Base-by-base conservation (phyloP, 2,797 vertebrate genomes). In the Capromys pilorides region DNA sequence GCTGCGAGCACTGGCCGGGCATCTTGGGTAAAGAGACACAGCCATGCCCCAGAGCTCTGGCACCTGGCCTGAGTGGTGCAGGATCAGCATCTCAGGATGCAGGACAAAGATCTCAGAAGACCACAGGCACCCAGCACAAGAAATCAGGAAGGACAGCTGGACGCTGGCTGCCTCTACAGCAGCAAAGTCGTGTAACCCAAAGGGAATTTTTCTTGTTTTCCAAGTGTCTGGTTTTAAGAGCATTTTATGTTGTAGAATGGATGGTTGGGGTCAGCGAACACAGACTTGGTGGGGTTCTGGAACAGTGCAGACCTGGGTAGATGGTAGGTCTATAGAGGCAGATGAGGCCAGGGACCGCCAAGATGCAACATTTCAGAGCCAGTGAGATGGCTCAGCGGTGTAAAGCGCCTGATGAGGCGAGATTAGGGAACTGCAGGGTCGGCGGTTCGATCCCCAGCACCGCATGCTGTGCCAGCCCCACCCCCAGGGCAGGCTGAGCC, bases 61-160 rank as follows among this genome's bases (percentile, higher is more conserved):
- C 6, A 28, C 6, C 22, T 12, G 0, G 6, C 8, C 5, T 24
- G 0, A 1, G 10, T 41, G 9, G 0, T 3, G 2, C 1, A 39
- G 28, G 22, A 18, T 19, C 28, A 3, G 2, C 6, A 49, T 8
- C n/a, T 0, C 0, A 1, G 28, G 9, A 26, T 26, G 6, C 28
- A 12, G 14, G 26, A n/a, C 22, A 66, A 62, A 28, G 11, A 2
- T 0, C 0, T 24, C 2, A 12, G 11, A 59, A 85, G 57, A 73
- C 22, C 12, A 3, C 0, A 0, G 0, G 4, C 0, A 0, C 16
- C 21, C 4, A 0, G 2, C 2, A 18, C 16, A 6, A 4, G n/a
- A 2, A 0, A 36, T 21, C 14, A 14, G 16, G 6, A 8, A 14
- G n/a, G n/a, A 2, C 5, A 0, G 3, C 7, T 18, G 5, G 26